A percentile compares a stretch with the other conserved stretches of the same genome.
Conservation (phyloP, 2,113 vertebrate species). For the Plestiodon gilberti region DNA sequence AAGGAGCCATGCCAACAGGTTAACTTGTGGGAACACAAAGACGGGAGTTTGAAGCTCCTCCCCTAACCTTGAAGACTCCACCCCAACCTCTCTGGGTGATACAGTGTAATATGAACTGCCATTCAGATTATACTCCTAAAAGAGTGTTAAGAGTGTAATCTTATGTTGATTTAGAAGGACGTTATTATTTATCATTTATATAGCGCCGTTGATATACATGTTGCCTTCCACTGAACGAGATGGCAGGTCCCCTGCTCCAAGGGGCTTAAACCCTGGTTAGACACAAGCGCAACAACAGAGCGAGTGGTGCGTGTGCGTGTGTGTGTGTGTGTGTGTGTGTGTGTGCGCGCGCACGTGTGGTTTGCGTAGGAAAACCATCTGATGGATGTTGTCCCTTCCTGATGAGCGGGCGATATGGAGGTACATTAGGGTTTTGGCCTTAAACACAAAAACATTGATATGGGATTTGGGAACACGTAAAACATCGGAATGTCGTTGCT, state of each 20-base stretch:
- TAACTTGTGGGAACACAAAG: not conserved
- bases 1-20: not conserved
- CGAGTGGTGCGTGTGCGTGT: too few relatives aligned
- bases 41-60: not conserved
- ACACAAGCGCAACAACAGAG: too few relatives aligned
- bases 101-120: constrained; percentile 19
- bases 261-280: too few relatives aligned
- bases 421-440: not conserved
- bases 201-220: too few relatives aligned
- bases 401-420: not conserved
- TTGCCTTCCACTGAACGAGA: too few relatives aligned
- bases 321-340: too few relatives aligned
- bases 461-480: not conserved
- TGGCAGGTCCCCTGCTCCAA: too few relatives aligned
- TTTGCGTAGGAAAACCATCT: not conserved
- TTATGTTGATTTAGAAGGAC: not conserved
- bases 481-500: constrained; percentile 49
- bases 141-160: not conserved
- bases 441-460: not conserved
- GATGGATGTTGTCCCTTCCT: not conserved
- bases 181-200: too few relatives aligned
- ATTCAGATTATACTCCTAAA: not conserved
- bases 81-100: not conserved
- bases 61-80: accelerated
- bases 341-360: too few relatives aligned